Evolutionary conservation across 2,888 invertebrate species (phyloP), one percentile per base, ranked within the genome.

Genomic region (Pristionchus exspectatus): DNA sequence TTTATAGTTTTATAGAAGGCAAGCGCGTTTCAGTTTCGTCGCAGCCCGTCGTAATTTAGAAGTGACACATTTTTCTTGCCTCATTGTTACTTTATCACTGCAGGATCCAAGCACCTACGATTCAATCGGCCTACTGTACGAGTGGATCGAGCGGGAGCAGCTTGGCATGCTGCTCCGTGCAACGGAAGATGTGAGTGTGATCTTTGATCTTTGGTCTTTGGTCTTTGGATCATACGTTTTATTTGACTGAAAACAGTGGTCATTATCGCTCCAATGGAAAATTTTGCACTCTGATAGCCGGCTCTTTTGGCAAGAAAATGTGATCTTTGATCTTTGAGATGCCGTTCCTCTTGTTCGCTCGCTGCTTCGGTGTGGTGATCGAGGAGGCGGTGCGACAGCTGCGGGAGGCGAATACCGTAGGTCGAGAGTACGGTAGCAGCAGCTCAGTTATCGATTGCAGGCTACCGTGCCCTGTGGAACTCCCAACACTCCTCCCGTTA

Each of bases 161-260:
- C 27, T 27, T 16, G 69, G 30, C 10, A 69, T 69, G 27, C 30
- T 69, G 12, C 27, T 5, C 12, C 69, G 10, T 69, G 69, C 30
- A n/a, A n/a, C n/a, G n/a, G 59, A 59, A 14, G 59, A 59, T 59
- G 59, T 59, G n/a, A n/a, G n/a, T 21, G 74, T 74, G 33, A 74
- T 74, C 74, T 74, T 74, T 74, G 38, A 74, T 74, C 33, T 74
- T 33, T 74, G 38, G 38, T 38, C 38, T 74, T 24, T 63, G 7
- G 9, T 44, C 44, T 44, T 9, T 44, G 44, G 9, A 5, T 9
- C 44, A 44, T 44, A 44, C 44, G 9, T 44, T 44, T 44, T 44
- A 3, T 5, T 44, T 44, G 44, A 44, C 44, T 44, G 44, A 44
- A 44, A 44, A 44, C 9, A 44, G 44, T 5, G 44, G 9, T 44